Percentiles rank a stretch among this genome's conserved stretches.
These are phyloP conservation scores for Lasioglossum leucozonium DNA, from an alignment of 2,888 invertebrate genomes.

Conservation along the genomic window DNA sequence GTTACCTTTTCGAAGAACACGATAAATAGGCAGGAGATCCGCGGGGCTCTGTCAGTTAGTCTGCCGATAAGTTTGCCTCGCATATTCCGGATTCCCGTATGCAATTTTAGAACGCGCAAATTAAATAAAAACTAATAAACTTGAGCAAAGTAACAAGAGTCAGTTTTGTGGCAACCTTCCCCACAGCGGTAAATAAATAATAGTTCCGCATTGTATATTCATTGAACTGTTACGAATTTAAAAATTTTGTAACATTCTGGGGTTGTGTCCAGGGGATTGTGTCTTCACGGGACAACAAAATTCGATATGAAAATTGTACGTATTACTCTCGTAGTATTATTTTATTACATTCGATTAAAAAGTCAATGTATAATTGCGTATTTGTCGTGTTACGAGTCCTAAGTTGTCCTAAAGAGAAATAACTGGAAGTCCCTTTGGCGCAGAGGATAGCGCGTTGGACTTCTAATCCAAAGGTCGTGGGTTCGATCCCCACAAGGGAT, in stretches of 20 bases:
- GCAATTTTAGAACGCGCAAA: no score
- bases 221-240: not conserved
- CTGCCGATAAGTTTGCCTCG: no score
- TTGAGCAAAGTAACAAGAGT: no score
- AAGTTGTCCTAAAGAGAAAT: not conserved
- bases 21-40: no score
- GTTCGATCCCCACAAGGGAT: constrained; percentile 84
- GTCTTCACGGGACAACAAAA: not conserved
- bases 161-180: no score
- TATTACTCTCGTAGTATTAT: not conserved
- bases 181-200: no score
- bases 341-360: not conserved
- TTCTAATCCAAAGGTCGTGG: constrained; percentile 84
- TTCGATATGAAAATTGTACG: not conserved
- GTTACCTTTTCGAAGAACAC: no score
- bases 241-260: not conserved
- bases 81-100: no score
- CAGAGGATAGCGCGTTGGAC: constrained; percentile 84
- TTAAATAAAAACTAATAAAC: no score
- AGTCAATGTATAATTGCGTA: not conserved
- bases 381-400: not conserved
- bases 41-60: no score
- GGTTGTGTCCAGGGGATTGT: no score
- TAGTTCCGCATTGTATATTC: no score
- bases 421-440: constrained; percentile 81